These are phyloP conservation scores for Spizaetus ornatus DNA, from an alignment of 2,113 vertebrate species.

Conservation along the genomic window DNA sequence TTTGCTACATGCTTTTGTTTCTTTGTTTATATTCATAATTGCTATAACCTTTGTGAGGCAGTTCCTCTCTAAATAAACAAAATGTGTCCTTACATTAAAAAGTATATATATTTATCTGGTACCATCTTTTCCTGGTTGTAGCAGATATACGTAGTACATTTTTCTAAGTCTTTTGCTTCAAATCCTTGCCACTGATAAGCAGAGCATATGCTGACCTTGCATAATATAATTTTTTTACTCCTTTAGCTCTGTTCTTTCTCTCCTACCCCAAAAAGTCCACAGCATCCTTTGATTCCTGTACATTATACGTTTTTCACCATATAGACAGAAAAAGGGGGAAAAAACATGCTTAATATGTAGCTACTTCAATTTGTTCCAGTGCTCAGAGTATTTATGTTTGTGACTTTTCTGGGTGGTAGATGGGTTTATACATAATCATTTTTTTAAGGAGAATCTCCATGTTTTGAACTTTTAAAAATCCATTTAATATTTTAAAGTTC, in stretches of 20 bases:
- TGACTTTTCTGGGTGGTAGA: neutral
- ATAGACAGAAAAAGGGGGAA: neutral
- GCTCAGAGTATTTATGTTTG: neutral
- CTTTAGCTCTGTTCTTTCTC: neutral
- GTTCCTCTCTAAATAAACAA: neutral
- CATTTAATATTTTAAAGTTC: constrained; percentile 59
- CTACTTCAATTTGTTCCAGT: neutral
- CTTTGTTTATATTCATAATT: neutral
- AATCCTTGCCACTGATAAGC: neutral
- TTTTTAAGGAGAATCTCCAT: constrained; percentile 16
- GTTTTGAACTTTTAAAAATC: constrained; percentile 62
- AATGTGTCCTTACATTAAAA: neutral
- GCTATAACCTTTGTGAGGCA: neutral
- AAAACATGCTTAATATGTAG: neutral
- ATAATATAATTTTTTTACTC: neutral
- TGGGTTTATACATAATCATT: neutral
- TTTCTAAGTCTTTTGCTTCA: neutral
- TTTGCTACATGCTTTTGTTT: neutral
- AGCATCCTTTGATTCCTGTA: neutral
- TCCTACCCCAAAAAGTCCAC: neutral
- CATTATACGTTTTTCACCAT: neutral
- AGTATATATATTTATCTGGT: neutral
- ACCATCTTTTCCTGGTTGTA: neutral
- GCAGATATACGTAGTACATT: neutral
- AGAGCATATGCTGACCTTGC: neutral